phyloP scores from a whole-genome alignment of 2,797 vertebrate species.

The Leuciscus waleckii region DNA sequence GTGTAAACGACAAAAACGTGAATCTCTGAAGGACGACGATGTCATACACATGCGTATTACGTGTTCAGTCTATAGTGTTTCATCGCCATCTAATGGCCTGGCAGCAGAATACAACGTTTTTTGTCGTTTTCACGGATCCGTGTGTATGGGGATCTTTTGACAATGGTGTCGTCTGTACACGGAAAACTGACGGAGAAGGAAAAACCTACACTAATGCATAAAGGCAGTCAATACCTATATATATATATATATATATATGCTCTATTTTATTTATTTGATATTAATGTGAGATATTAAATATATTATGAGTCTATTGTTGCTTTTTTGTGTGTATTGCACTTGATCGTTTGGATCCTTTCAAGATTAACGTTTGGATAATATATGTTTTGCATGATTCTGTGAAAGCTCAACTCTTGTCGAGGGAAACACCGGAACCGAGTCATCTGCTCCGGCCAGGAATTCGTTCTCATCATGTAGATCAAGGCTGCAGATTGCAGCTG shows the following conservation, averaged over 20 bases:
- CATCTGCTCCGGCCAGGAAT: constrained; percentile 1
- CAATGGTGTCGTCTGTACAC: no score
- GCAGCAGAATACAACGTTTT: no score
- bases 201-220: neutral
- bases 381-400: neutral
- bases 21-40: no score
- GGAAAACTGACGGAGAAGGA: no score
- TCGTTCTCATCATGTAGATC: constrained; percentile 28
- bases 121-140: no score
- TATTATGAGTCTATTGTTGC: neutral
- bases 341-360: neutral
- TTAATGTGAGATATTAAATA: neutral
- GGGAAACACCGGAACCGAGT: neutral
- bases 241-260: no score
- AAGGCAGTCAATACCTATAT: neutral
- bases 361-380: neutral
- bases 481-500: constrained; percentile 9
- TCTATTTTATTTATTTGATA: neutral
- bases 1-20: no score
- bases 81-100: no score
- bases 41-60: no score
- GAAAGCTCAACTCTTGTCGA: neutral
- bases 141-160: no score
- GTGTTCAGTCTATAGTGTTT: no score
- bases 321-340: neutral